Percentiles rank a stretch among this genome's conserved stretches.
phyloP scores from a whole-genome alignment of 2,888 invertebrate species.

The Campoplex nolae region DNA sequence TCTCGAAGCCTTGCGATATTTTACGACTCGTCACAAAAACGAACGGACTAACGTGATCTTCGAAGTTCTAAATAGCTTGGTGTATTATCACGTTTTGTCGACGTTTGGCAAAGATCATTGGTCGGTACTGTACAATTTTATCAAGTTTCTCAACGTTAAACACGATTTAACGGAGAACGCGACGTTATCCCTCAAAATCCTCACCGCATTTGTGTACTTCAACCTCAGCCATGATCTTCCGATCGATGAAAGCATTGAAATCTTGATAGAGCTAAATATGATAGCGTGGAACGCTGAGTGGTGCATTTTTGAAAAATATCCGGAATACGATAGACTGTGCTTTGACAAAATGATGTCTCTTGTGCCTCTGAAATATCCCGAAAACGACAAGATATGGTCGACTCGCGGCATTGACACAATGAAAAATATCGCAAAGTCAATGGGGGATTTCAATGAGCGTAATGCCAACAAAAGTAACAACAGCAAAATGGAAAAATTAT shows the following conservation, averaged over 20 bases:
- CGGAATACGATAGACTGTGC: slow-evolving; percentile 74
- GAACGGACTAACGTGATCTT: slow-evolving; percentile 73
- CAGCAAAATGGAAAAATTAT: slow-evolving; percentile 56
- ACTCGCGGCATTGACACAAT: slow-evolving; percentile 21
- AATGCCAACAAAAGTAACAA: slow-evolving; percentile 17
- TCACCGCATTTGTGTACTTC: slow-evolving; percentile 70
- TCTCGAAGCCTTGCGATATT: slow-evolving; percentile 74
- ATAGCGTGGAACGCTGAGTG: slow-evolving; percentile 59
- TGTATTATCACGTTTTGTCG: slow-evolving; percentile 69
- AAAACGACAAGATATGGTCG: slow-evolving; percentile 53
- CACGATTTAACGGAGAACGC: neutral
- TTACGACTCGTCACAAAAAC: slow-evolving; percentile 78
- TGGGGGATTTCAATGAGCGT: slow-evolving; percentile 73
- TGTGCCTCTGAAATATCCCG: slow-evolving; percentile 48
- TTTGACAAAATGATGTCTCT: slow-evolving; percentile 71
- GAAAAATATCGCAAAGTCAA: slow-evolving; percentile 61
- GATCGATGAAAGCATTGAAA: slow-evolving; percentile 63
- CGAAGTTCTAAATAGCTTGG: slow-evolving; percentile 62
- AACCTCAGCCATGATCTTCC: slow-evolving; percentile 66
- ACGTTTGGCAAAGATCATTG: slow-evolving; percentile 75
- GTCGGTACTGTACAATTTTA: slow-evolving; percentile 76
- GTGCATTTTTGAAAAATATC: slow-evolving; percentile 71
- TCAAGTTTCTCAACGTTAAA: slow-evolving; percentile 67
- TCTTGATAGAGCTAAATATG: slow-evolving; percentile 32
- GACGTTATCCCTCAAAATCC: slow-evolving; percentile 13